Percentiles rank a stretch among this genome's conserved stretches.
These are phyloP conservation scores for Linurgus olivaceus DNA, from an alignment of 2,797 vertebrate species.

Conservation along the genomic window DNA sequence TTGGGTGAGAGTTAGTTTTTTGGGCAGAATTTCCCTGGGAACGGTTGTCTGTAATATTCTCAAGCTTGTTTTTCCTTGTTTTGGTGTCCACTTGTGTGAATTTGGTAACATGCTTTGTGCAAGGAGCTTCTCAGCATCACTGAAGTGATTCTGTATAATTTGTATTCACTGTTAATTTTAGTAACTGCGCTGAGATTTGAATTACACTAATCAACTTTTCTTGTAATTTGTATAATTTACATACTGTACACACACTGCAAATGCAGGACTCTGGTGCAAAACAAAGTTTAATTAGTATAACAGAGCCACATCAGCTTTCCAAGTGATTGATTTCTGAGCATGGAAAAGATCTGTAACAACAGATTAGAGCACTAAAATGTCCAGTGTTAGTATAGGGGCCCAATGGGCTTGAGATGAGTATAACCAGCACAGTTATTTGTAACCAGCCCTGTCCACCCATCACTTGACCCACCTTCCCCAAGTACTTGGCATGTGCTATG, in stretches of 20 bases:
- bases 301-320: constrained; percentile 53
- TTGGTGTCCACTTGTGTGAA: constrained; percentile 34
- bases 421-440: neutral
- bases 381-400: neutral
- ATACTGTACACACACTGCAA: constrained; percentile 72
- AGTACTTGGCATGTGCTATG: neutral
- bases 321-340: constrained; percentile 25
- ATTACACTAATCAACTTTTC: constrained; percentile 75
- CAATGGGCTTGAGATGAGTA: neutral
- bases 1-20: neutral
- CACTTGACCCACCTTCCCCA: neutral
- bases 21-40: neutral
- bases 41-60: neutral
- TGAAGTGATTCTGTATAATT: constrained; percentile 59
- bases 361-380: neutral
- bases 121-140: constrained; percentile 45
- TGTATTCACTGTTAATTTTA: constrained; percentile 75
- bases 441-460: neutral
- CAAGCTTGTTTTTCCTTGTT: neutral
- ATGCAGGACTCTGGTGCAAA: constrained; percentile 71
- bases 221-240: constrained; percentile 74
- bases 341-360: neutral
- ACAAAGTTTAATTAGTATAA: constrained; percentile 75
- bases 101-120: constrained; percentile 52
- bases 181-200: constrained; percentile 69